Base-by-base conservation (phyloP, 2,888 invertebrate species). In the Tachystola acroxantha region DNA sequence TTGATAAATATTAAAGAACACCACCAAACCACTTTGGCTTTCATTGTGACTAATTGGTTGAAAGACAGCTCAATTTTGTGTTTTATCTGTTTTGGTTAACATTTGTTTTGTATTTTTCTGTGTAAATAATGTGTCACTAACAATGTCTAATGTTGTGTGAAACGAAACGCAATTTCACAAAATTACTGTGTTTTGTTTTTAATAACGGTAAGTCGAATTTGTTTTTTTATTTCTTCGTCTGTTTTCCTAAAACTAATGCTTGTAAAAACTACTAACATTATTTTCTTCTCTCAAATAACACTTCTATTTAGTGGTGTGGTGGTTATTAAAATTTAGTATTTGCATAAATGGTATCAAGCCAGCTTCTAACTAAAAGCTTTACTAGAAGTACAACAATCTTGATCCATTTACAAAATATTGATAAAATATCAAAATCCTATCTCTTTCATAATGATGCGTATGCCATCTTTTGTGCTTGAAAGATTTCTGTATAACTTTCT, bases 11-110 rank as follows among this genome's bases (percentile, higher is more conserved):
- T 28, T 37, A 51, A 54, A 41, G 37, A 39, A 57, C 52, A 79
- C 79, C 80, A 84, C 84, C 82, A 70, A 71, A 72, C 73, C 80
- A 81, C 82, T 71, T 66, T 71, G 69, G 77, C 76, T 76, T 74
- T 50, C 41, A 46, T 69, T 76, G 68, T 77, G 61, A 81, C 79
- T 80, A 82, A 81, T 78, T 66, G 69, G 72, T 69, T 43, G 10
- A 67, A 77, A 76, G 74, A 72, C 81, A 84, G 82, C 82, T 85
- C 82, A 81, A 68, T 75, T 68, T 61, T 65, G 55, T 69, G 46
- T 60, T 16, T 57, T 50, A 43, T 40, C 43, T 57, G 49, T 53
- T 53, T 49, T 45, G 34, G 7, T 48, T 42, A 65, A 59, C 54
- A 51, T 50, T 48, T 56, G 56, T n/a, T 65, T 60, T 60, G 53